These are phyloP conservation scores for Lepilemur septentrionalis DNA, from an alignment of 2,797 vertebrate species.

Conservation along the genomic window DNA sequence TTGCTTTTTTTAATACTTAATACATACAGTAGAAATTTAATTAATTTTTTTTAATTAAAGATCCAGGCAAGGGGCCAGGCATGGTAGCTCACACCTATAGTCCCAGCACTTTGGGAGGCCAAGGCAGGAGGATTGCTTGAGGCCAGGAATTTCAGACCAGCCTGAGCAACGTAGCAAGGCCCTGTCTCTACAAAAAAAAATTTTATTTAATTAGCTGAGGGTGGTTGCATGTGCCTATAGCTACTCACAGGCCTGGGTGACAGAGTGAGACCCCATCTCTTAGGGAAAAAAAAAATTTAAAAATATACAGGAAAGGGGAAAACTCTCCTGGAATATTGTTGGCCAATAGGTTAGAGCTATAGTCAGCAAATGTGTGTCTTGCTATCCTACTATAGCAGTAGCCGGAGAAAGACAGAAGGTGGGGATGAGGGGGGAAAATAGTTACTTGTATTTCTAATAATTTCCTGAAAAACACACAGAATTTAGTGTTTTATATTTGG, in stretches of 20 bases:
- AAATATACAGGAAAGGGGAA: not conserved
- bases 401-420: not conserved
- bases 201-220: not conserved
- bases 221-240: not conserved
- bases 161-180: not conserved
- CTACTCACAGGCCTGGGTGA: not conserved
- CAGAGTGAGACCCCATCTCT: not conserved
- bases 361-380: not conserved
- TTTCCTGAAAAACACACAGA: not conserved
- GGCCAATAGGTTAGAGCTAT: not conserved
- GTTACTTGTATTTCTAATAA: not conserved
- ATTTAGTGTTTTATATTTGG: not conserved
- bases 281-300: not conserved
- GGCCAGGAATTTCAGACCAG: not conserved
- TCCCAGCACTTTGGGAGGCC: not conserved
- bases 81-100: not conserved
- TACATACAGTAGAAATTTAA: not conserved
- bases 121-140: not conserved
- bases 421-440: not conserved
- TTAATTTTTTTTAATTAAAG: conserved; percentile 13
- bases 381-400: not conserved
- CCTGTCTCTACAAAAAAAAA: not conserved
- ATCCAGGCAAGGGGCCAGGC: not conserved
- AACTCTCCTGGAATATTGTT: not conserved
- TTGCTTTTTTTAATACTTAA: not conserved